These are phyloP conservation scores for Gouania willdenowi DNA, from an alignment of 2,797 vertebrate genomes.

Conservation along the genomic window DNA sequence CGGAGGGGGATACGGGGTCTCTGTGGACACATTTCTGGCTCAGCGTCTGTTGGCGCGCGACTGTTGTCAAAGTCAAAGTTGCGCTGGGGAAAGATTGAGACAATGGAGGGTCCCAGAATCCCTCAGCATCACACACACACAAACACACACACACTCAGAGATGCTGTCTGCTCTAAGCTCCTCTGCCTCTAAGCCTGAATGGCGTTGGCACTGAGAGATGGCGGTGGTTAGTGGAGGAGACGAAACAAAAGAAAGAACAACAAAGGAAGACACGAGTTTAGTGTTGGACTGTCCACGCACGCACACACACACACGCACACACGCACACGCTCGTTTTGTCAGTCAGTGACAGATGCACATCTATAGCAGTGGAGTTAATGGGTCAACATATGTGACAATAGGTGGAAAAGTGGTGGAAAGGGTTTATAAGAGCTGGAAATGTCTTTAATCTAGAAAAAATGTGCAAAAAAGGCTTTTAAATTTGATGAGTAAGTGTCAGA, in stretches of 20 bases:
- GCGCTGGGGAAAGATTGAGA: constrained; percentile 59
- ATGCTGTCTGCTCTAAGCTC: constrained; percentile 60
- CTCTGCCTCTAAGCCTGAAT: constrained; percentile 68
- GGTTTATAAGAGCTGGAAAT: too few relatives aligned
- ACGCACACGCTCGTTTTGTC: constrained; percentile 8
- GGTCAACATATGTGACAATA: too few relatives aligned
- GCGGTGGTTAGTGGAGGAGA: neutral
- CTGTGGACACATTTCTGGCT: constrained; percentile 47
- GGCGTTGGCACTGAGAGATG: constrained; percentile 54
- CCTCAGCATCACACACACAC: constrained; percentile 45
- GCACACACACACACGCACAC: neutral
- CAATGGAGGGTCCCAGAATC: constrained; percentile 55
- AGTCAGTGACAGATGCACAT: constrained; percentile 17
- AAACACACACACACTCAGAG: constrained; percentile 29
- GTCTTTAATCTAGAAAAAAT: too few relatives aligned
- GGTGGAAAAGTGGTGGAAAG: too few relatives aligned
- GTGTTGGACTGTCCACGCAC: neutral
- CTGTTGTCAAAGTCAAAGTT: constrained; percentile 70
- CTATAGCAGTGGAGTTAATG: too few relatives aligned
- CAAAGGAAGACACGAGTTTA: constrained; percentile 6
- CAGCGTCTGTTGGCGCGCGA: constrained; percentile 44
- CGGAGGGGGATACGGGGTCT: constrained; percentile 31
- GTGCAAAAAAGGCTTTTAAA: too few relatives aligned
- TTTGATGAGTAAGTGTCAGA: too few relatives aligned
- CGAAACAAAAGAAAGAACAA: too few relatives aligned